Percentiles rank a stretch among this genome's conserved stretches.
Conservation (phyloP, 1,140 invertebrate genomes). For the Drosophila ogumai region DNA sequence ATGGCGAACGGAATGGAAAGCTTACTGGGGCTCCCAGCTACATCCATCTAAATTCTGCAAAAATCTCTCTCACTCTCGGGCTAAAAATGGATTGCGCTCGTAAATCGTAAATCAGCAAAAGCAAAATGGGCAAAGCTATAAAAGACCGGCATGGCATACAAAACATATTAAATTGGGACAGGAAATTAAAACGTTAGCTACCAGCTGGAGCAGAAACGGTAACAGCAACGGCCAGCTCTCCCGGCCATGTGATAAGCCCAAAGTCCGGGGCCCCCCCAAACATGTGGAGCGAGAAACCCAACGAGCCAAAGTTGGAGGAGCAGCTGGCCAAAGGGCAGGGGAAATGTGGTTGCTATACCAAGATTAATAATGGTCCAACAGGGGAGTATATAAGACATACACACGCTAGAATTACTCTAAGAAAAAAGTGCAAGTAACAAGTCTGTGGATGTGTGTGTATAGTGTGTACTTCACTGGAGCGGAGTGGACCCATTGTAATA, state of each 20-base stretch:
- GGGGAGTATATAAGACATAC: constrained; percentile 10
- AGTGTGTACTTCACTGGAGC: constrained; percentile 5
- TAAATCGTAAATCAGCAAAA: constrained; percentile 39
- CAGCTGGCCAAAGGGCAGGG: constrained; percentile 23
- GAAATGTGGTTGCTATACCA: constrained; percentile 45
- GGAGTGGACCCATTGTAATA: neutral
- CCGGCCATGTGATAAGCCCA: constrained; percentile 43
- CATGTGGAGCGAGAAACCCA: constrained; percentile 52
- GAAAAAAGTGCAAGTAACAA: constrained; percentile 66
- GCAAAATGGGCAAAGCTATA: constrained; percentile 31
- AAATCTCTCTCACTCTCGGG: neutral
- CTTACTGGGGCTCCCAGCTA: neutral
- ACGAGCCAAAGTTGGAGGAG: constrained; percentile 39
- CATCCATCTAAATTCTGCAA: constrained; percentile 8
- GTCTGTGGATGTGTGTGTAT: constrained; percentile 8
- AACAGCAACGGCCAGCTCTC: constrained; percentile 24
- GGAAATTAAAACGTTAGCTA: constrained; percentile 67
- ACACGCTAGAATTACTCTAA: constrained; percentile 15
- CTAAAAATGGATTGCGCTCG: constrained; percentile 31
- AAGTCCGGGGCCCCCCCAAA: constrained; percentile 12
- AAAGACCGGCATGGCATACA: constrained; percentile 23
- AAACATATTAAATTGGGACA: constrained; percentile 56
- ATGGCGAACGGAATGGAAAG: constrained; percentile 5
- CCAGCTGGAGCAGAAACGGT: constrained; percentile 54
- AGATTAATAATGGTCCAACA: constrained; percentile 63